Base-by-base conservation (phyloP, 1,140 invertebrate genomes). In the Drosophila nannoptera region DNA sequence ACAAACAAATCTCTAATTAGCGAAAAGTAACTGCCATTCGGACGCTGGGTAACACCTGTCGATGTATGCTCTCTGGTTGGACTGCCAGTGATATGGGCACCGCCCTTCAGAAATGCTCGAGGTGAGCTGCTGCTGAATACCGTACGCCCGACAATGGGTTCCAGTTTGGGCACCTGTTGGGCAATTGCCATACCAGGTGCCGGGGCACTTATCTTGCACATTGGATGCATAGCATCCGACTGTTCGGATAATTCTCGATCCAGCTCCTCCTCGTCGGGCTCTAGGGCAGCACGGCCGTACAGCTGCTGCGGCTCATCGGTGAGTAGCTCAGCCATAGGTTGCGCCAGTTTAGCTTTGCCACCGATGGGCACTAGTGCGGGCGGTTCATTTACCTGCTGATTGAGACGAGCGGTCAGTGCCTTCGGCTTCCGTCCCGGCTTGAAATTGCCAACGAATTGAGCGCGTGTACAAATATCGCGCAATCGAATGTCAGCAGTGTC, bases 1-100 rank as follows among this genome's bases (percentile, higher is more conserved):
- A 95, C 94, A 58, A 97, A 95, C 45, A 96, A 92, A 77, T 96
- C 96, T 2, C 96, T 90, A 9, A 97, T 91, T 29, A 97, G 89
- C 0, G 95, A 95, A 88, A 97, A 93, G 90, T 96, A 97, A 87
- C 94, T 95, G 0, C 93, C 91, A 67, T 96, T 94, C 0, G 94
- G 95, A 49, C 94, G 89, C 94, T 93, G 91, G 91, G 94, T 62
- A 92, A 52, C 40, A n/a, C 55, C 43, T n/a, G 54, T 35, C 40
- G 60, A n/a, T 64, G 62, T 42, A 7, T 43, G 40, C 7, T 66
- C 62, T 12, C 56, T 12, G 3, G 69, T 68, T 12, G 73, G 69
- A 46, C 69, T 68, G n/a, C 63, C 73, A 9, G 73, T 75, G 35
- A 75, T 68, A 54, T 75, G 73, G 5, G 69, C 40, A 14, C 33